A percentile compares a stretch with the other conserved stretches of the same genome.
These are phyloP conservation scores for Remorina albescens DNA, from an alignment of 2,797 vertebrate genomes.

Conservation along the genomic window DNA sequence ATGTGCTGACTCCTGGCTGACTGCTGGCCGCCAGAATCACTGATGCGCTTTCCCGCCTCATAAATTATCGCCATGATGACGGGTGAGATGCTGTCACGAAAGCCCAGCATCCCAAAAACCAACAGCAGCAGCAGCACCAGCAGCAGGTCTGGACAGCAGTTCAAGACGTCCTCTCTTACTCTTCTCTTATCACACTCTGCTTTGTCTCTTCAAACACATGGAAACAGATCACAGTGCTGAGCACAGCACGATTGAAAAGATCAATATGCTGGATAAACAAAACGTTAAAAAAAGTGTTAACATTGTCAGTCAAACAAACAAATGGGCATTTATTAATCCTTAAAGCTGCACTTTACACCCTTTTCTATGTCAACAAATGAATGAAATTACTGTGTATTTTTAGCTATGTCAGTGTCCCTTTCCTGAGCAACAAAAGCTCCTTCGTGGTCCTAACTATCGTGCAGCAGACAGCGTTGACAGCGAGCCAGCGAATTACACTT, in stretches of 20 bases:
- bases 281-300: not conserved
- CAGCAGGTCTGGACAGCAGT: conserved; percentile 48
- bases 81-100: conserved; percentile 72
- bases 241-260: not conserved
- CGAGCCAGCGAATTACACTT: too few relatives aligned
- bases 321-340: not conserved
- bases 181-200: conserved; percentile 13
- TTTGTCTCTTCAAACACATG: conserved; percentile 26
- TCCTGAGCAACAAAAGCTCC: too few relatives aligned
- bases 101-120: conserved; percentile 58
- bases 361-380: not conserved
- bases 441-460: too few relatives aligned
- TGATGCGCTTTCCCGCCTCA: conserved; percentile 75
- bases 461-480: too few relatives aligned
- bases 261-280: not conserved
- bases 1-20: conserved; percentile 43
- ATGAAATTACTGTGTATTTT: not conserved
- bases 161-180: conserved; percentile 5
- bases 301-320: not conserved
- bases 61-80: conserved; percentile 76
- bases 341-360: not conserved
- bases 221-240: conserved; percentile 1
- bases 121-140: conserved; percentile 42
- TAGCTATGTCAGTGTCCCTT: too few relatives aligned
- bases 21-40: conserved; percentile 64